phyloP scores from a whole-genome alignment of 2,113 vertebrate genomes.

The Alces alces region DNA sequence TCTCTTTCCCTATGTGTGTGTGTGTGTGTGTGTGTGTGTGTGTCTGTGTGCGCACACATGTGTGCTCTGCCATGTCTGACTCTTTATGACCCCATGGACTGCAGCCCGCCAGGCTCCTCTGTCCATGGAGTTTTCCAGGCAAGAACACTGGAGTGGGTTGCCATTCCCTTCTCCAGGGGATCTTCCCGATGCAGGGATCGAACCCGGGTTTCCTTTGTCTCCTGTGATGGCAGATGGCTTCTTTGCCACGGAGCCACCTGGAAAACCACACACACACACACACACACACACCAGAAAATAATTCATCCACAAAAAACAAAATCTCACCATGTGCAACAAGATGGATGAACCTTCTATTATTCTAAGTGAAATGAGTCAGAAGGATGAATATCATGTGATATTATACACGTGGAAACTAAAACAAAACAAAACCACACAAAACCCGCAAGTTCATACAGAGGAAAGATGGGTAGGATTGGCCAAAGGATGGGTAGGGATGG shows the following conservation, averaged over 20 bases:
- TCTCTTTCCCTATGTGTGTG: neutral
- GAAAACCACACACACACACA: neutral
- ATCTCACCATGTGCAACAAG: neutral
- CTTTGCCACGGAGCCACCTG: neutral
- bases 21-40: too few species aligned
- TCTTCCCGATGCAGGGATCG: neutral
- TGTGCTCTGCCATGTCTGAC: neutral
- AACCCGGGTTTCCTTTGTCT: neutral
- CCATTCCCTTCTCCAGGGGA: neutral
- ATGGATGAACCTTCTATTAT: neutral
- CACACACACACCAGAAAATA: neutral
- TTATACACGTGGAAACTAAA: neutral
- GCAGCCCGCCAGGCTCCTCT: neutral
- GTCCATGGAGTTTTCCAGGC: neutral
- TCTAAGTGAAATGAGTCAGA: neutral
- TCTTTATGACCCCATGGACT: neutral
- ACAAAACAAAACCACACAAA: neutral
- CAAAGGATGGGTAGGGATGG: neutral
- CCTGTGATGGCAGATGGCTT: neutral
- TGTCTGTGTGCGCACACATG: accelerated
- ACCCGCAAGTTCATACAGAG: neutral
- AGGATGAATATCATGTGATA: neutral
- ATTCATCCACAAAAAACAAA: neutral
- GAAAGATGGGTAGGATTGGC: neutral
- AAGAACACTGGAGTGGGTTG: neutral